Base-by-base conservation (phyloP, 2,888 invertebrate genomes). In the Nebria salina region DNA sequence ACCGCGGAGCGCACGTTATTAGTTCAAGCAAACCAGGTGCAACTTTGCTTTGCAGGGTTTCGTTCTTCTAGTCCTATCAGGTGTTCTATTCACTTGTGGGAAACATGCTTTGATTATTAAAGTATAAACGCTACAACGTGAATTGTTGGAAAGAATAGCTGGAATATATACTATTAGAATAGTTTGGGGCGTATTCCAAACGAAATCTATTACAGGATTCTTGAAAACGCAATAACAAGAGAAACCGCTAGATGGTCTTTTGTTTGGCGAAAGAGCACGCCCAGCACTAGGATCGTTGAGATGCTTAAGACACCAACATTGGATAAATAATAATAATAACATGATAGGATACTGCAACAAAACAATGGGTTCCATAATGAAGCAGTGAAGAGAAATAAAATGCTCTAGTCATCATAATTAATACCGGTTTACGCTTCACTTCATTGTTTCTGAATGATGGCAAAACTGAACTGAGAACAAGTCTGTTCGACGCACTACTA, bases 401-500 rank as follows among this genome's bases (percentile, higher is more conserved):
- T 80, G 75, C 70, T 11, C 41, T 75, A 75, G 80, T 80, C 80
- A 80, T 80, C 80, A 75, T 80, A 80, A 80, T 80, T 80, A 80
- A 80, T 80, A 80, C 80, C 64, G 80, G 80, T 75, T 80, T 80
- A 80, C 72, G 80, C 80, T 80, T 64, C 72, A 72, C 26, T 65
- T 42, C 80, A 80, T 75, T 80, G 80, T 80, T 75, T 75, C 75
- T 8, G 74, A 72, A 25, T 26, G 68, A 26, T 26, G 41, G 41
- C 72, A 41, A 34, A 68, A 20, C 68, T 26, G n/a, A 34, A 26
- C 25, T 34, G 73, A 41, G 73, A 73, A 34, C 34, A 41, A 20
- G 2, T 54, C 13, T 54, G 54, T 54, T 54, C 43, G 54, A 79
- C 15, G 13, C 42, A 41, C n/a, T 8, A 54, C 72, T 72, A 75